Conservation (phyloP, 2,797 vertebrate genomes). For the Phyllotis vaccarum region DNA sequence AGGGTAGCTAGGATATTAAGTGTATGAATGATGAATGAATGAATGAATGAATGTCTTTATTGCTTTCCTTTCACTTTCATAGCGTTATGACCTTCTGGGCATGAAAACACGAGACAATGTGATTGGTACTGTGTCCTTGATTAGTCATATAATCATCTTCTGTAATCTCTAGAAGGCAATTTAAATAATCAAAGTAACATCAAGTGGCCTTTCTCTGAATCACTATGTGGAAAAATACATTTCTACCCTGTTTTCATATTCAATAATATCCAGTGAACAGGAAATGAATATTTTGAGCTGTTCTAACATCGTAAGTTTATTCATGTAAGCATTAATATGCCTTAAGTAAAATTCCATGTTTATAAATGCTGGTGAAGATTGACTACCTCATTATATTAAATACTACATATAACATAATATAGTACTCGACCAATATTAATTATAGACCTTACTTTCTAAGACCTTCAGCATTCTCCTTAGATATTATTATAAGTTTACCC, state of each 20-base stretch:
- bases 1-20: background rate
- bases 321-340: background rate
- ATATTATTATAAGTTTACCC: background rate
- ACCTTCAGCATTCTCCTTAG: background rate
- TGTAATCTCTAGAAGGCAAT: background rate
- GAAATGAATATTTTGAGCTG: background rate
- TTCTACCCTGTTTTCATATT: background rate
- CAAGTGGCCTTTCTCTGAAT: background rate
- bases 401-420: background rate
- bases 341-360: background rate
- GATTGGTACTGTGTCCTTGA: background rate
- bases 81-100: background rate
- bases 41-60: background rate
- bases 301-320: background rate
- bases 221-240: background rate
- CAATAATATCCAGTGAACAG: background rate
- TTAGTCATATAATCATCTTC: background rate
- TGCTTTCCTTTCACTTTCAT: background rate
- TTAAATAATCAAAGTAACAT: background rate
- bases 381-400: background rate
- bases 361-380: background rate
- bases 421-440: background rate
- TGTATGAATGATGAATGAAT: background rate
- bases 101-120: fast-evolving
- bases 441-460: background rate